Percentiles rank a stretch among this genome's conserved stretches.
Conservation (phyloP, 2,113 vertebrate genomes). For the Gavia stellata region DNA sequence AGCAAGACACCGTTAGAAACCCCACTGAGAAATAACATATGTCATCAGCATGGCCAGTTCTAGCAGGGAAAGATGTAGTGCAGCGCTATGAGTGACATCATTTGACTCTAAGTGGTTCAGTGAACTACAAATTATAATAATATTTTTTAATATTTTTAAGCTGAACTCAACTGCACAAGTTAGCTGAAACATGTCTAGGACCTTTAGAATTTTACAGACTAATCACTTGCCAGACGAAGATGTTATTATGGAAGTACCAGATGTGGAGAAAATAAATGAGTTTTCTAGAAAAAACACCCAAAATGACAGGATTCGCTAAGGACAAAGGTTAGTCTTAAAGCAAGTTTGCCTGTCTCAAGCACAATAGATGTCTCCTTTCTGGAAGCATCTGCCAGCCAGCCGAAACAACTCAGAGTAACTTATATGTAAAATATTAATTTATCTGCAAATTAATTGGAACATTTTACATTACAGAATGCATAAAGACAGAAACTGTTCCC, state of each 20-base stretch:
- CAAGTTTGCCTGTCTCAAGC: neutral
- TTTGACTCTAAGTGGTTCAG: neutral
- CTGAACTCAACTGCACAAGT: neutral
- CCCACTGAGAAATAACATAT: neutral
- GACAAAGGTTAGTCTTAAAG: slow-evolving; percentile 4
- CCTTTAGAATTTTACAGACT: neutral
- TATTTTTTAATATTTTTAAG: slow-evolving; percentile 13
- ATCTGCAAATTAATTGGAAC: neutral
- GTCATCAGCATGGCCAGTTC: neutral
- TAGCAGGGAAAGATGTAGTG: neutral
- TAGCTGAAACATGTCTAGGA: slow-evolving; percentile 20
- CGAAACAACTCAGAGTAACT: neutral
- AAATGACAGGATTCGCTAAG: neutral
- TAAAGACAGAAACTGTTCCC: neutral
- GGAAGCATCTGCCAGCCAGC: neutral
- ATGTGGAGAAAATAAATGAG: slow-evolving; percentile 31
- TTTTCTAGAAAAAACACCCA: neutral
- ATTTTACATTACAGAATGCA: neutral
- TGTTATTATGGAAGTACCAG: slow-evolving; percentile 15
- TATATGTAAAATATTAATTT: neutral
- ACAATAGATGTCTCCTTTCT: neutral
- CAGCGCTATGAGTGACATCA: neutral
- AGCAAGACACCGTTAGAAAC: neutral
- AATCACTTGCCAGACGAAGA: neutral
- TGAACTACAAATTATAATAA: neutral